A percentile compares a stretch with the other conserved stretches of the same genome.
Evolutionary conservation across 2,113 vertebrate species (phyloP).

Genomic region (Camarhynchus parvulus): DNA sequence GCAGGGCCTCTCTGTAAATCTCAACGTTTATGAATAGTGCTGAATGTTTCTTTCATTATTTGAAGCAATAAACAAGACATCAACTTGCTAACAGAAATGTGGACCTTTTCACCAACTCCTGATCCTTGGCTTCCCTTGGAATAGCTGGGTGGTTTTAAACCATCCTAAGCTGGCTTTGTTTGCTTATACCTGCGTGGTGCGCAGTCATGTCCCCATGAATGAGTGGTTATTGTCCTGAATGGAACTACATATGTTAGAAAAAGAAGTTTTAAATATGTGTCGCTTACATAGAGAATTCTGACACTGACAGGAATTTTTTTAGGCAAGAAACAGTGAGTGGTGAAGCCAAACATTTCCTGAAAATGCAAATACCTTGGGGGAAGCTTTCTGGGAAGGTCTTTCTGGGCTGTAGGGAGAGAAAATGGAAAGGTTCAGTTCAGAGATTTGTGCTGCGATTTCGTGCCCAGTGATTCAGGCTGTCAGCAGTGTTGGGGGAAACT

Average conservation of each 20-base stretch:
- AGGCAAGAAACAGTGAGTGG: not conserved
- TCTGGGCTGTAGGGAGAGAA: not conserved
- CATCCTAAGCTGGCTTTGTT: not conserved
- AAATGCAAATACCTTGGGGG: not conserved
- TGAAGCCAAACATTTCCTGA: not conserved
- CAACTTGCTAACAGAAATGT: not conserved
- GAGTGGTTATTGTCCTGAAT: not conserved
- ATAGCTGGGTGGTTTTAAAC: not conserved
- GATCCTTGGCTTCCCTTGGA: not conserved
- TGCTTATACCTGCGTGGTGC: not conserved
- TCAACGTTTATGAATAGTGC: not conserved
- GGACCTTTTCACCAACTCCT: not conserved
- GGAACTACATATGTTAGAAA: not conserved
- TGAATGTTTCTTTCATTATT: not conserved
- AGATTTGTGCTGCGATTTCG: not conserved
- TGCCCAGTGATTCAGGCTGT: not conserved
- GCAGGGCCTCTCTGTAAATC: not conserved
- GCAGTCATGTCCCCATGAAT: not conserved
- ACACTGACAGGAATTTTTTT: not conserved
- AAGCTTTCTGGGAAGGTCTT: not conserved
- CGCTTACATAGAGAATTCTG: not conserved
- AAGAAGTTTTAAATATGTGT: not conserved
- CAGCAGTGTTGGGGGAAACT: not conserved
- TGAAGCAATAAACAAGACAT: not conserved
- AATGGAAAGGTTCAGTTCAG: not conserved